Conservation (phyloP, 2,797 vertebrate species). For the Squalus acanthias region DNA sequence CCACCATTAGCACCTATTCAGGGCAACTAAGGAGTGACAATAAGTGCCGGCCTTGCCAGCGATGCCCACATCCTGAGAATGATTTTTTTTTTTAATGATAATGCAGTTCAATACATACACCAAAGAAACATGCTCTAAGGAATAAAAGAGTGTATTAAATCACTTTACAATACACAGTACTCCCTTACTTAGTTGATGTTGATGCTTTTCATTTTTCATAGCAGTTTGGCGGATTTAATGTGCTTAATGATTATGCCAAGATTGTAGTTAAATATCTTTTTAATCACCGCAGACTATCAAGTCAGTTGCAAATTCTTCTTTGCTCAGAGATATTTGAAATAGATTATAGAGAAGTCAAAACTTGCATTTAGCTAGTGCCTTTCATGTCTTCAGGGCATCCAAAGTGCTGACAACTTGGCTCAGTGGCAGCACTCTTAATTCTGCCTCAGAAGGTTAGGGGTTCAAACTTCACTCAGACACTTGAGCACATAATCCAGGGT, state of each 20-base stretch:
- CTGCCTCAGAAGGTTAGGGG: neutral
- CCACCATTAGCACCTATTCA: too few relatives aligned
- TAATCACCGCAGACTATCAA: neutral
- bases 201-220: neutral
- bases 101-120: neutral
- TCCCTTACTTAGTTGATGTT: neutral
- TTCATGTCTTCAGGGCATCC: neutral
- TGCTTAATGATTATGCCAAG: neutral
- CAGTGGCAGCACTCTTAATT: neutral
- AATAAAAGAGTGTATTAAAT: neutral
- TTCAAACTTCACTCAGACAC: neutral
- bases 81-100: neutral
- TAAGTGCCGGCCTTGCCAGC: too few relatives aligned
- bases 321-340: neutral
- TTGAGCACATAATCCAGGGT: neutral
- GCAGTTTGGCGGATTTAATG: neutral
- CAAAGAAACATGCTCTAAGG: neutral
- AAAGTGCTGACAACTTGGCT: neutral
- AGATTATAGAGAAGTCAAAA: neutral
- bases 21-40: neutral
- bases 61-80: neutral
- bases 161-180: neutral
- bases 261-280: neutral
- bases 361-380: neutral
- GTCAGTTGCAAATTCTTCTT: neutral